Evolutionary conservation across 2,113 vertebrate species (phyloP), one percentile per base, ranked within the genome.

Genomic region (Numenius arquata): DNA sequence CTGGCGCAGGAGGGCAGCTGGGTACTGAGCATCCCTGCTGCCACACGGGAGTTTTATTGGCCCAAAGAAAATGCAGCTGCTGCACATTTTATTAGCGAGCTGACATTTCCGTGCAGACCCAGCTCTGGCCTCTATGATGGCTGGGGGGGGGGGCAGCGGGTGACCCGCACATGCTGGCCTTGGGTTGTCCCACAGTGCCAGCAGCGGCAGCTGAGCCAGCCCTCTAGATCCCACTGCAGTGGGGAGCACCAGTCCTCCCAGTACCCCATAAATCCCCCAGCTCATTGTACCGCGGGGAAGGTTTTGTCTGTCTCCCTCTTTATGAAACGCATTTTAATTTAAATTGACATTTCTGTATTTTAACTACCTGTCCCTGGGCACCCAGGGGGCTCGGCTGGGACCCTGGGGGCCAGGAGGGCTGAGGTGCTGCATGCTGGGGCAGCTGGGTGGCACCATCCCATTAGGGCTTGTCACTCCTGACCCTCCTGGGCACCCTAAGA

Each of bases 241-340:
- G 67, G 38, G 58, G 34, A 11, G 5, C 41, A 73, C 45, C 45
- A 8, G 21, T 87, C 59, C 25, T 84, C 55, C 52, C 74, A 52
- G 32, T 36, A 76, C 40, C 59, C 62, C n/a, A 53, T 95, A 94
- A 96, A 91, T 91, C 67, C 80, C 26, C 45, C 61, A 30, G 30
- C 41, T 70, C 14, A 0, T 36, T 78, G 40, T 45, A 63, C 91
- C 84, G 47, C 36, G 0, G 55, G 74, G 53, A 90, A 87, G n/a
- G 34, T 66, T 93, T 90, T 92, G 38, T 95, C n/a, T 70, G 38
- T 78, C 84, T 89, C 19, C 43, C 56, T 38, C 12, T 75, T 89
- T 86, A 80, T 73, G 74, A 89, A 94, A 61, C 18, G n/a, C 4
- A 0, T 41, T 97, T 96, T 84, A 90, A 95, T 96, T 96, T 93